phyloP scores from a whole-genome alignment of 2,888 invertebrate species.

The Automeris io region DNA sequence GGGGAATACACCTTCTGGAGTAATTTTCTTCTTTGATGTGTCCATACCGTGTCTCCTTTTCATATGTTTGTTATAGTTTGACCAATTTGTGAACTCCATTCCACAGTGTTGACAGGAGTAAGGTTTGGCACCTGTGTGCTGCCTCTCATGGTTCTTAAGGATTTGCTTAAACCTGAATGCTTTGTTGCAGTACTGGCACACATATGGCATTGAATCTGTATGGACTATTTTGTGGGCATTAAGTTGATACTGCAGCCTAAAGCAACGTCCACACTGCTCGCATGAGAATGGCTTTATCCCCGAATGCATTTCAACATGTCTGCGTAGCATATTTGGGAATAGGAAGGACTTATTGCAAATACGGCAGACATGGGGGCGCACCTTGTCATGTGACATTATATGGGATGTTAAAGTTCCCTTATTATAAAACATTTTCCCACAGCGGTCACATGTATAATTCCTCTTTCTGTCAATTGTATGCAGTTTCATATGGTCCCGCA shows the following conservation, averaged over 20 bases:
- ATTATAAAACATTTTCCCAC: conserved; percentile 64
- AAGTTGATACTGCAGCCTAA: conserved; percentile 82
- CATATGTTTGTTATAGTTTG: conserved; percentile 90
- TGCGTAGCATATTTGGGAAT: conserved; percentile 59
- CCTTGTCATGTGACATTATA: conserved; percentile 60
- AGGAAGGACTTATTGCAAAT: conserved; percentile 64
- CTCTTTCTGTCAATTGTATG: conserved; percentile 67
- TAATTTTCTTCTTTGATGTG: conserved; percentile 70
- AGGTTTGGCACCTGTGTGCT: conserved; percentile 83
- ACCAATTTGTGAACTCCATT: conserved; percentile 87
- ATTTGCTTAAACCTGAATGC: conserved; percentile 86
- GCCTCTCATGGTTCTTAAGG: conserved; percentile 82
- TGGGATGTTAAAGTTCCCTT: conserved; percentile 65
- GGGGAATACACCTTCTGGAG: conserved; percentile 70
- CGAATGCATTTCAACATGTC: conserved; percentile 66
- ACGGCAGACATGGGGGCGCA: conserved; percentile 54
- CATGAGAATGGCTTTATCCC: conserved; percentile 62
- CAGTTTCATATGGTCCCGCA: conserved; percentile 55
- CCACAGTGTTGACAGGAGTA: conserved; percentile 85
- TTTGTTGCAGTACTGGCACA: conserved; percentile 85
- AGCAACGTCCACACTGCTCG: conserved; percentile 61
- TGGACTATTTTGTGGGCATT: conserved; percentile 86
- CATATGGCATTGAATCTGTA: conserved; percentile 86
- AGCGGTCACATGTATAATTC: conserved; percentile 63
- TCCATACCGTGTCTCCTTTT: conserved; percentile 81